A percentile compares a stretch with the other conserved stretches of the same genome.
These are phyloP conservation scores for Acrocera orbiculus DNA, from an alignment of 2,888 invertebrate genomes.

Conservation along the genomic window DNA sequence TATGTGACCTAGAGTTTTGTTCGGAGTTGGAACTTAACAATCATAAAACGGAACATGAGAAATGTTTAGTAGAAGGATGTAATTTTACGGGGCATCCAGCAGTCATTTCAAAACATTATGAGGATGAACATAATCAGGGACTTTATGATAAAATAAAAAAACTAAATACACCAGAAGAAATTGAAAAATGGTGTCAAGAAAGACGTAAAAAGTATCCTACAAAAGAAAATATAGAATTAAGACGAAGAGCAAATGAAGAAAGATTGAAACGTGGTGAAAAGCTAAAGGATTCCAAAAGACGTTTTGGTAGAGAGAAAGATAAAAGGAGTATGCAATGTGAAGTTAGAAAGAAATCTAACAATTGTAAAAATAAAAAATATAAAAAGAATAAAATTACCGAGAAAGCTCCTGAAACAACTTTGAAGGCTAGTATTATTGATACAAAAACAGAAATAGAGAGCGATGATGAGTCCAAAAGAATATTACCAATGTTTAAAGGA, in stretches of 20 bases:
- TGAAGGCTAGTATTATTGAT: background rate
- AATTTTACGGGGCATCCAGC: constrained; percentile 59
- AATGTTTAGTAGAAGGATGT: constrained; percentile 68
- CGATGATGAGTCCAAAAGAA: constrained; percentile 2
- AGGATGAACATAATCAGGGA: constrained; percentile 70
- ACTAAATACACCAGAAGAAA: constrained; percentile 60
- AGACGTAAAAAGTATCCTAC: constrained; percentile 65
- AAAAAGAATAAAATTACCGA: background rate
- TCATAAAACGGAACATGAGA: constrained; percentile 57
- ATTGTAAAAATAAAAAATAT: background rate
- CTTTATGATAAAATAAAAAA: constrained; percentile 61
- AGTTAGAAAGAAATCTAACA: background rate
- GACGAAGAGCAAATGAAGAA: constrained; percentile 44
- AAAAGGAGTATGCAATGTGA: constrained; percentile 16
- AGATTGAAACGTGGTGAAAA: constrained; percentile 58
- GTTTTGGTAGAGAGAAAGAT: constrained; percentile 31
- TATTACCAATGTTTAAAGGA: constrained; percentile 10
- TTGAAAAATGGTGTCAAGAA: constrained; percentile 68
- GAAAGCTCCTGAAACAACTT: background rate
- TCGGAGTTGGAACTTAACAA: constrained; percentile 38
- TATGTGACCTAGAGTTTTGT: constrained; percentile 63
- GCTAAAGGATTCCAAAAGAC: constrained; percentile 32
- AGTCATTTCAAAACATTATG: constrained; percentile 62
- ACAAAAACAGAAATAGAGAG: background rate
- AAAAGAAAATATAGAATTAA: constrained; percentile 44